Evolutionary conservation across 2,888 invertebrate species (phyloP), one percentile per base, ranked within the genome.

Genomic region (Dicranocentrus wangi): DNA sequence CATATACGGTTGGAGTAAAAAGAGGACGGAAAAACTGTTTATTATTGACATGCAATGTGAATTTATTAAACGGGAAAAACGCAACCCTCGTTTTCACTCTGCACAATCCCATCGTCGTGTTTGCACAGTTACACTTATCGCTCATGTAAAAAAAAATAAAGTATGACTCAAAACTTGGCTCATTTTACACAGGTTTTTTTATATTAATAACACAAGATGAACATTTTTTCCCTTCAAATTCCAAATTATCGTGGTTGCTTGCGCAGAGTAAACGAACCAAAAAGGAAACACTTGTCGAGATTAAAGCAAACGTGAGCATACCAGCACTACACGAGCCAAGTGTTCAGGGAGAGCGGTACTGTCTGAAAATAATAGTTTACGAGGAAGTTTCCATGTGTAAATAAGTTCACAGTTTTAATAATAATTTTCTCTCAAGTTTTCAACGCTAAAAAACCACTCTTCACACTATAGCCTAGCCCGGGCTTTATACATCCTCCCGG

Each of bases 391-490:
- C 60, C 69, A 60, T 60, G 68, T 77, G 69, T 77, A 69, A 77
- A 77, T 77, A 75, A 69, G 61, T 77, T 75, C 25, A 68, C 75
- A 66, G 58, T 55, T 75, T 73, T 61, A 51, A 73, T 66, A 75
- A 73, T 53, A 61, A 73, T 73, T 73, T 73, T 73, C 71, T 47
- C 25, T 15, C 19, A 55, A 43, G 32, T 42, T 28, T 72, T 72
- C n/a, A 47, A 47, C 72, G n/a, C 42, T 23, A 60, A n/a, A 15
- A 27, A 71, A 58, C 39, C 55, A 55, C 60, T 60, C 55, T 15
- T 21, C 47, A 47, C n/a, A 47, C 47, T 10, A 5, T 10, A n/a
- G n/a, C n/a, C n/a, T n/a, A n/a, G n/a, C n/a, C n/a, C n/a, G n/a
- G n/a, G n/a, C n/a, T n/a, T n/a, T n/a, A n/a, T n/a, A n/a, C n/a